Evolutionary conservation across 2,888 invertebrate genomes (phyloP), one percentile per base, ranked within the genome.

Genomic region (Sturmia bella): DNA sequence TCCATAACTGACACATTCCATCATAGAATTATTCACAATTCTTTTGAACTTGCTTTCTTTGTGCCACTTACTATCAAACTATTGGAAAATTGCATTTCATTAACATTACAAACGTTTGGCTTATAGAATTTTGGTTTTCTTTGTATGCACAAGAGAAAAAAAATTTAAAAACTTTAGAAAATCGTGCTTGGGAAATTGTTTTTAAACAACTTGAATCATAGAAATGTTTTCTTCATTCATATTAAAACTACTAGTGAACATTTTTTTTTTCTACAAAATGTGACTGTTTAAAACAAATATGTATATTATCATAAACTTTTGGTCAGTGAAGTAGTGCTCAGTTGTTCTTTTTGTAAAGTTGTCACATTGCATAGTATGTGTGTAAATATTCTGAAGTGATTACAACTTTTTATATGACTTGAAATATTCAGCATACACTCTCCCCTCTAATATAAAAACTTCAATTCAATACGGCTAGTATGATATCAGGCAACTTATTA

Each of bases 101-200:
- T 88, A 87, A 85, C 87, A 88, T 87, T 64, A 50, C 59, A 84
- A 81, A 75, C 66, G 80, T 57, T 59, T 64, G 52, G 19, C 48
- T 64, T 70, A 74, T 27, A 57, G 21, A 50, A 72, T 43, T 69
- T 64, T 57, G 41, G 39, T 57, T 69, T 74, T 74, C 82, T 82
- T 78, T 73, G 82, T 82, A 64, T 45, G 78, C 82, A 70, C 59
- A 73, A 81, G 69, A 37, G 21, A 54, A 43, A 32, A 32, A 24
- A 56, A 50, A 52, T 21, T 17, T 54, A 41, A 48, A 15, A 39
- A 61, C 57, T 70, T 32, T 27, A 24, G 3, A n/a, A 61, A 54
- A 54, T 76, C 80, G 80, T 81, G 80, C 64, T 72, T 32, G n/a
- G 76, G 59, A 79, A 73, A 74, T 69, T 48, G 2, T 50, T 41